Conservation (phyloP, 2,797 vertebrate species). For the Molossus molossus region DNA sequence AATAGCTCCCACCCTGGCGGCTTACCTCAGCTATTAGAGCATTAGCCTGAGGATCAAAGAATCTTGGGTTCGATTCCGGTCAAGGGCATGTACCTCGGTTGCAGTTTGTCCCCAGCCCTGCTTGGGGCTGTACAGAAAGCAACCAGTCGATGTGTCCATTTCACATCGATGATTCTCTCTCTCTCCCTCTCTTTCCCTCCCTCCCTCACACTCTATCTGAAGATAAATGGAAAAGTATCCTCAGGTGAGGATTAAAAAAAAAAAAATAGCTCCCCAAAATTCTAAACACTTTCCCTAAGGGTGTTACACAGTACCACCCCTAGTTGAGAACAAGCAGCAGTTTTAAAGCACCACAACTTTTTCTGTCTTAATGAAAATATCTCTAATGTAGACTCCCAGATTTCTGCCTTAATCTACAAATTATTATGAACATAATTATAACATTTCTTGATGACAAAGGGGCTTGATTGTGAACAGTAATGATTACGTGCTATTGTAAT, state of each 20-base stretch:
- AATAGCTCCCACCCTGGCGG: neutral
- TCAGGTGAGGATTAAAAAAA: too few species aligned
- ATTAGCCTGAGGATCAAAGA: too few species aligned
- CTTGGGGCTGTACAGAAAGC: too few species aligned
- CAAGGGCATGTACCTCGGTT: too few species aligned
- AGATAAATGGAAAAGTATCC: too few species aligned
- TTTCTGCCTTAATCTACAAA: slow-evolving; percentile 45
- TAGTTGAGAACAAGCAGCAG: neutral
- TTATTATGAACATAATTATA: slow-evolving; percentile 42
- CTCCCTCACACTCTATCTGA: too few species aligned
- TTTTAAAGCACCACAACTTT: slow-evolving; percentile 32
- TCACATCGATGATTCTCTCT: too few species aligned
- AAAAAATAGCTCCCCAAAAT: neutral
- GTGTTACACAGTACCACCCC: neutral
- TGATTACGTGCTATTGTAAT: slow-evolving; percentile 9
- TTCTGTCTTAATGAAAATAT: slow-evolving; percentile 26
- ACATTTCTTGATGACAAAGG: slow-evolving; percentile 38
- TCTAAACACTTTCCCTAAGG: neutral
- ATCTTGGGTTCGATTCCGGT: too few species aligned
- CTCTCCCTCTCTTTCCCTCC: too few species aligned
- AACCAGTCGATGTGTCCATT: too few species aligned
- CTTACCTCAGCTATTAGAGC: too few species aligned
- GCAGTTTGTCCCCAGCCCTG: too few species aligned
- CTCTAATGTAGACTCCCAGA: slow-evolving; percentile 10
- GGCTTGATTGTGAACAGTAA: slow-evolving; percentile 45